Evolutionary conservation across 2,113 vertebrate genomes (phyloP).

Genomic region (Cyrtonyx montezumae): DNA sequence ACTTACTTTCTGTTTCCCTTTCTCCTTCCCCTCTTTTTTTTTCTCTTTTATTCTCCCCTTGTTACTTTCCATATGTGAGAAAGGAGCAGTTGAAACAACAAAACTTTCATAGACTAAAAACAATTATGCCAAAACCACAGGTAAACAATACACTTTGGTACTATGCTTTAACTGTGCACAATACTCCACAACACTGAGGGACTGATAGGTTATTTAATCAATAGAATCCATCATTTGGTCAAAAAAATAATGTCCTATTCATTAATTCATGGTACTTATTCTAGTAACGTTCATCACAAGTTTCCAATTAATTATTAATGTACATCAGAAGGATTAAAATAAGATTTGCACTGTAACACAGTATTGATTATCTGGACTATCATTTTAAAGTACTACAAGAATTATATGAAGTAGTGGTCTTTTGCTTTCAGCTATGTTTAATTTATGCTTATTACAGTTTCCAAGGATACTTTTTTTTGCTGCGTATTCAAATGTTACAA

Average conservation of each 20-base stretch:
- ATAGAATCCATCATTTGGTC: background rate
- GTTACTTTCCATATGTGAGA: background rate
- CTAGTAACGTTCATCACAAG: background rate
- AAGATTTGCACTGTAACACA: conserved; percentile 22
- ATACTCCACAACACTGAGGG: background rate
- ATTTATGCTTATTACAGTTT: conserved; percentile 28
- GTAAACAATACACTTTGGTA: background rate
- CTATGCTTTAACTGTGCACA: background rate
- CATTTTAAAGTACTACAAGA: conserved; percentile 19
- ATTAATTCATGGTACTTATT: conserved; percentile 23
- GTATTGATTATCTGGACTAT: conserved; percentile 24
- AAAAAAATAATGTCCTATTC: background rate
- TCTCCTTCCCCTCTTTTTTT: background rate
- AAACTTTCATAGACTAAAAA: background rate
- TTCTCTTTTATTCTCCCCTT: background rate
- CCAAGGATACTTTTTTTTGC: conserved; percentile 24
- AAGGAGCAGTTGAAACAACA: background rate
- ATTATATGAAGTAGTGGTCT: conserved; percentile 31
- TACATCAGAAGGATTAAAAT: conserved; percentile 1
- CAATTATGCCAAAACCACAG: background rate
- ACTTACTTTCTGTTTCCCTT: background rate
- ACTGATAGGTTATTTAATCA: conserved; percentile 47
- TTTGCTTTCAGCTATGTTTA: background rate
- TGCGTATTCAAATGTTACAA: background rate
- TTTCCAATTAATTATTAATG: conserved; percentile 39